Percentiles rank a stretch among this genome's conserved stretches.
Conservation (phyloP, 2,113 vertebrate species). For the Oreochromis tanganicae region DNA sequence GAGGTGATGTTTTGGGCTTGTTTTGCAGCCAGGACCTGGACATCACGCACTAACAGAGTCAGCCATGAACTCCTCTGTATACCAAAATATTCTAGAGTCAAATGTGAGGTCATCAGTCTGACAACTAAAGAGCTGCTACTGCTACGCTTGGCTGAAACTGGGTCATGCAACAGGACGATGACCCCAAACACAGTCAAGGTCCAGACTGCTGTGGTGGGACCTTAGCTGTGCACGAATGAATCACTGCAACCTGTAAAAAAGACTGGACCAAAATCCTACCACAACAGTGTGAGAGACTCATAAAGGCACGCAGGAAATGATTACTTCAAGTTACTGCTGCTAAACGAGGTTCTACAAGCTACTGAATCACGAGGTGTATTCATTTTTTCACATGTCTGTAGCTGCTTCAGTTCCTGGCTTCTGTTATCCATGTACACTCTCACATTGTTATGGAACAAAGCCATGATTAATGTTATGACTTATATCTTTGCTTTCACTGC, state of each 20-base stretch:
- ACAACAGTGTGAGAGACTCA: neutral
- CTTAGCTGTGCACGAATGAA: neutral
- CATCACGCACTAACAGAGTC: neutral
- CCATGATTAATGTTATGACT: neutral
- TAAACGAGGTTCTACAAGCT: neutral
- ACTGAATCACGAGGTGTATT: neutral
- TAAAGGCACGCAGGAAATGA: neutral
- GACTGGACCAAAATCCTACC: neutral
- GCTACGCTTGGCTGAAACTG: neutral
- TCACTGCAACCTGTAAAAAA: neutral
- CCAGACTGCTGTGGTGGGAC: neutral
- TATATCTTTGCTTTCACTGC: neutral
- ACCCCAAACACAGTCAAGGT: neutral
- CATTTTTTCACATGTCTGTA: neutral
- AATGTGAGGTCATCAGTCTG: neutral
- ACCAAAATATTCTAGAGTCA: neutral
- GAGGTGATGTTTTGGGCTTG: neutral
- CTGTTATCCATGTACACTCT: neutral
- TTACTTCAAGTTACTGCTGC: neutral
- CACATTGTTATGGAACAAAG: neutral
- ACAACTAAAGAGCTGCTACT: neutral
- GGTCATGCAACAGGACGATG: neutral
- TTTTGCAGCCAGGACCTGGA: neutral
- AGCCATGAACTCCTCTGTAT: neutral
- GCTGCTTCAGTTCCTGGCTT: neutral